phyloP scores from a whole-genome alignment of 2,113 vertebrate genomes.

The Albula glossodonta region DNA sequence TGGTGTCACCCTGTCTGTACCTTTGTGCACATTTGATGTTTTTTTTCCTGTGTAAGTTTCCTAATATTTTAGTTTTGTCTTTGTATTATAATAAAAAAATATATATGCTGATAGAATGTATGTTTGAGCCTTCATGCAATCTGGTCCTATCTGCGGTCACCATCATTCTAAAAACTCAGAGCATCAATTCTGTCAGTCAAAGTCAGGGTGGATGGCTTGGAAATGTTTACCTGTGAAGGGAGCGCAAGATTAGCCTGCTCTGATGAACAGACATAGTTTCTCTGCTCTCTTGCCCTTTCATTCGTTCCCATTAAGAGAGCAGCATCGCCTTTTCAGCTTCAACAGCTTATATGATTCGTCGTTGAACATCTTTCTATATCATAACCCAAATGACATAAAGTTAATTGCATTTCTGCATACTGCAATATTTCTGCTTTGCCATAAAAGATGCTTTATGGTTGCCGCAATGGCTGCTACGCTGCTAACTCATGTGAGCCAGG shows the following conservation, averaged over 20 bases:
- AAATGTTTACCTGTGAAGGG: neutral
- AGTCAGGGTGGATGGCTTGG: neutral
- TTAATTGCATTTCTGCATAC: conserved; percentile 35
- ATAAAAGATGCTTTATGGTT: conserved; percentile 12
- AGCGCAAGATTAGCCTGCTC: neutral
- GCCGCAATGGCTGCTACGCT: conserved; percentile 3
- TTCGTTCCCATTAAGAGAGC: neutral
- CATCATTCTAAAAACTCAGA: neutral
- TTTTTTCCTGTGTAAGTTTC: no score
- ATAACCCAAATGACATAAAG: conserved; percentile 29
- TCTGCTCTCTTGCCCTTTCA: neutral
- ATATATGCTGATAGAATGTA: neutral
- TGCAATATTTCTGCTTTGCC: conserved; percentile 27
- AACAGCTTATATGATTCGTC: conserved; percentile 29
- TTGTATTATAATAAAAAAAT: neutral
- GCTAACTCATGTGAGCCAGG: conserved; percentile 17
- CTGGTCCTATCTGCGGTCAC: neutral
- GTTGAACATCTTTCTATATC: conserved; percentile 36
- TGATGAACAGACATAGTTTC: neutral
- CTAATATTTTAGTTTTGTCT: neutral
- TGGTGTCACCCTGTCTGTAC: no score
- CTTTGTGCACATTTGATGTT: neutral
- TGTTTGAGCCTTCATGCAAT: neutral
- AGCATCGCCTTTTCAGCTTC: conserved; percentile 19
- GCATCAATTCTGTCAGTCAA: neutral